These are phyloP conservation scores for Trichopoda pennipes DNA, from an alignment of 2,888 invertebrate genomes.

Conservation along the genomic window DNA sequence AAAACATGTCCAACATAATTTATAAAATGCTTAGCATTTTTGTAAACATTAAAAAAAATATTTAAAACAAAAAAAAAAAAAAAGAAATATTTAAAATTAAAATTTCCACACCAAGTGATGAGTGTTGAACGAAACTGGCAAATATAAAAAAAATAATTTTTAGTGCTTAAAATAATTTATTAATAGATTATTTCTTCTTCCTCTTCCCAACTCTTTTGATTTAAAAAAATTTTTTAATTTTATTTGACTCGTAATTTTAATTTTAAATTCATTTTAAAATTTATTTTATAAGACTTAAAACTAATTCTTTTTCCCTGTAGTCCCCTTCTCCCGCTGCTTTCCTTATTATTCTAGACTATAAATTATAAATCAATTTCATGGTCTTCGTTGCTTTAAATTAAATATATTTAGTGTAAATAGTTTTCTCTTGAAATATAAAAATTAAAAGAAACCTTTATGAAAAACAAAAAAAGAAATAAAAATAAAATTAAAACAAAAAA, in stretches of 20 bases:
- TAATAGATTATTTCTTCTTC: constrained; percentile 24
- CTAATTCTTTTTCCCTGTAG: not conserved
- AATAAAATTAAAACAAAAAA: constrained; percentile 56
- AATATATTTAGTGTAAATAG: constrained; percentile 71
- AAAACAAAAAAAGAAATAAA: constrained; percentile 54
- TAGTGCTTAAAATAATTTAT: constrained; percentile 40
- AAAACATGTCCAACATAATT: constrained; percentile 29
- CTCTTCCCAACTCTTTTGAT: not conserved
- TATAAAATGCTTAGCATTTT: constrained; percentile 66
- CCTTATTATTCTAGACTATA: constrained; percentile 37
- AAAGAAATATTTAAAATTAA: constrained; percentile 1
- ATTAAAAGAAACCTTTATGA: constrained; percentile 12
- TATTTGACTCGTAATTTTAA: constrained; percentile 11
- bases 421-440: constrained; percentile 67
- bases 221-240: constrained; percentile 25
- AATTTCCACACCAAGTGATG: constrained; percentile 54
- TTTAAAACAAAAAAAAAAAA: too few relatives aligned
- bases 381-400: constrained; percentile 70
- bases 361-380: constrained; percentile 46
- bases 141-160: constrained; percentile 7
- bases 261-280: constrained; percentile 1
- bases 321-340: not conserved
- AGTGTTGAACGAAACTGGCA: constrained; percentile 51
- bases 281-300: constrained; percentile 9
- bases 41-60: too few relatives aligned